Percentiles rank a stretch among this genome's conserved stretches.
These are phyloP conservation scores for Genyomyrus donnyi DNA, from an alignment of 2,113 vertebrate genomes.

Conservation along the genomic window DNA sequence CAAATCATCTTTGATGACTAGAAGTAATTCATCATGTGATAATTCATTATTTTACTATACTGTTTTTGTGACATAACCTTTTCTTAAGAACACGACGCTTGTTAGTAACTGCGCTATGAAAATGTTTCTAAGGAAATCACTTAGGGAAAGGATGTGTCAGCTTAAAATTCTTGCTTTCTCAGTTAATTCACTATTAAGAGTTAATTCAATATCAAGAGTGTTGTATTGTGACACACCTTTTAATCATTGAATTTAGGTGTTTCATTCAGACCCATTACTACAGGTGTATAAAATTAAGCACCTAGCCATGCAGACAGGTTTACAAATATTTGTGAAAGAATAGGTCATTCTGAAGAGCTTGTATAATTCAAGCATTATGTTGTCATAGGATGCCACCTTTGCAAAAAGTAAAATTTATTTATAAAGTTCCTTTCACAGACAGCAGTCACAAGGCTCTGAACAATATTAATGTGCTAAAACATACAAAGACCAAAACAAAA, in stretches of 20 bases:
- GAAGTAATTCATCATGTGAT: neutral
- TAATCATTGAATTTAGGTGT: neutral
- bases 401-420: neutral
- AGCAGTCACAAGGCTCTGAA: too few relatives aligned
- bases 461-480: too few relatives aligned
- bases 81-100: neutral
- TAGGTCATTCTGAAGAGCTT: neutral
- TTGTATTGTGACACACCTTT: neutral
- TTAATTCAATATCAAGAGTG: neutral
- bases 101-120: neutral
- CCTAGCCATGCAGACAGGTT: neutral
- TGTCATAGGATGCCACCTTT: neutral
- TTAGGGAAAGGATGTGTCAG: neutral
- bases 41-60: neutral
- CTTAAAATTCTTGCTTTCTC: neutral
- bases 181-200: neutral
- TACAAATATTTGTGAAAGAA: neutral
- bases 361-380: neutral
- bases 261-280: neutral
- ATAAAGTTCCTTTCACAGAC: too few relatives aligned
- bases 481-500: too few relatives aligned
- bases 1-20: neutral
- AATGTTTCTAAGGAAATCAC: neutral
- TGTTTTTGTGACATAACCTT: neutral
- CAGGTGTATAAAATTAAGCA: neutral